Evolutionary conservation across 2,113 vertebrate genomes (phyloP), one percentile per base, ranked within the genome.

Genomic region (Sula dactylatra): DNA sequence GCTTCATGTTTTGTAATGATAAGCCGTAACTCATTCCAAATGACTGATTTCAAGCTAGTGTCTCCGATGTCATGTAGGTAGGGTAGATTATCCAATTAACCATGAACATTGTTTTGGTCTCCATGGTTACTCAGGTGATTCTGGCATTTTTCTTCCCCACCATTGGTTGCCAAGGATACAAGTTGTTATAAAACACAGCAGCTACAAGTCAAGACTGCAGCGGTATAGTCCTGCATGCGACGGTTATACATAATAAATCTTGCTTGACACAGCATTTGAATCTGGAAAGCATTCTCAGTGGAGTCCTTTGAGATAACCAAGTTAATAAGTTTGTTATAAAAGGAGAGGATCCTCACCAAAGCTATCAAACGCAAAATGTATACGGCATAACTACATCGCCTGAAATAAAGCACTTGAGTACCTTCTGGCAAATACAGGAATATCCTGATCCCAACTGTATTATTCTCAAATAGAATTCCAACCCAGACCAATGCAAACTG

Each of bases 91-190:
- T 29, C 47, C 67, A 66, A 3, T 65, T 88, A 77, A 17, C 58
- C 50, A 42, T 81, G 73, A 92, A 83, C 32, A 56, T 29, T 70
- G 27, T 14, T 92, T 83, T 77, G 5, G 86, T 92, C 86, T 92
- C 95, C 64, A 58, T 88, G 80, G 94, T 74, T 92, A 94, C 94
- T 70, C 76, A 88, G 88, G 86, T 92, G 76, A 54, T 73, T 88
- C 64, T 77, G 49, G 55, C 32, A 58, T 66, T 93, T 88, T 73
- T 86, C 82, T 83, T 88, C 55, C 71, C 70, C 34, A 38, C 42
- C 29, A 38, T 2, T 49, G 11, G 86, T 91, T 95, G 67, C 86
- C 76, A 95, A 11, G 82, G 93, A 80, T 94, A 94, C 94, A 83
- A 80, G 62, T 11, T 91, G 67, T 45, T 81, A 86, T 26, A 87